A percentile compares a stretch with the other conserved stretches of the same genome.
Evolutionary conservation across 1,140 invertebrate species (phyloP).

Genomic region (Hormaphis cornu): DNA sequence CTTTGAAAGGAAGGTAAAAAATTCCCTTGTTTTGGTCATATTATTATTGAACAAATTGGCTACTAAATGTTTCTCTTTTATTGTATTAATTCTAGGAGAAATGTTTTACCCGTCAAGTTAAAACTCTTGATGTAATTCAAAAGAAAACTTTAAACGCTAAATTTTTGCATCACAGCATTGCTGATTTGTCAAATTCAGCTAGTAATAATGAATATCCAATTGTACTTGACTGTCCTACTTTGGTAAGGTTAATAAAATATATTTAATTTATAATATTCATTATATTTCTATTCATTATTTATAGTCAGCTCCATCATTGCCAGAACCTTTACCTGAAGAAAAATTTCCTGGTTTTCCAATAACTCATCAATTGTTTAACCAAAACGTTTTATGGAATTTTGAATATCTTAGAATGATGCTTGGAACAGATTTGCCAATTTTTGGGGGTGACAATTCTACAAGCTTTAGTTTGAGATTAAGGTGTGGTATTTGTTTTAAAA

Average conservation of each 20-base stretch:
- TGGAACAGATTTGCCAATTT: constrained; percentile 85
- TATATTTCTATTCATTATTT: constrained; percentile 12
- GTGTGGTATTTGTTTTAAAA: constrained; percentile 37
- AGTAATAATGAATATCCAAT: constrained; percentile 35
- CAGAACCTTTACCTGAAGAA: constrained; percentile 63
- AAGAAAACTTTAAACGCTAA: constrained; percentile 69
- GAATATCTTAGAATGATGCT: constrained; percentile 91
- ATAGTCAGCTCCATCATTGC: constrained; percentile 49
- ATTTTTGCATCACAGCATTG: constrained; percentile 68
- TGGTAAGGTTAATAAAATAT: not conserved
- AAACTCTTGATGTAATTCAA: constrained; percentile 57
- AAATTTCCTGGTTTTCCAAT: constrained; percentile 58
- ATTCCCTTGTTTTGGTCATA: not conserved
- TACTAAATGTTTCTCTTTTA: not conserved
- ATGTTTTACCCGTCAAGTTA: constrained; percentile 52
- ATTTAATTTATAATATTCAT: too few species aligned
- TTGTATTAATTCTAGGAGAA: constrained; percentile 40
- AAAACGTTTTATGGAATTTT: constrained; percentile 88
- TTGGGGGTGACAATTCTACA: constrained; percentile 77
- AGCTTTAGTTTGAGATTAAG: constrained; percentile 75
- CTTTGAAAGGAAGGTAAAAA: constrained; percentile 52
- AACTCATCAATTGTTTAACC: constrained; percentile 51
- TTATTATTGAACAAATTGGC: not conserved
- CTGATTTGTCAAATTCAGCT: constrained; percentile 43
- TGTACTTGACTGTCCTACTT: not conserved